Evolutionary conservation across 2,113 vertebrate species (phyloP), one percentile per base, ranked within the genome.

Genomic region (Philantomba maxwellii): DNA sequence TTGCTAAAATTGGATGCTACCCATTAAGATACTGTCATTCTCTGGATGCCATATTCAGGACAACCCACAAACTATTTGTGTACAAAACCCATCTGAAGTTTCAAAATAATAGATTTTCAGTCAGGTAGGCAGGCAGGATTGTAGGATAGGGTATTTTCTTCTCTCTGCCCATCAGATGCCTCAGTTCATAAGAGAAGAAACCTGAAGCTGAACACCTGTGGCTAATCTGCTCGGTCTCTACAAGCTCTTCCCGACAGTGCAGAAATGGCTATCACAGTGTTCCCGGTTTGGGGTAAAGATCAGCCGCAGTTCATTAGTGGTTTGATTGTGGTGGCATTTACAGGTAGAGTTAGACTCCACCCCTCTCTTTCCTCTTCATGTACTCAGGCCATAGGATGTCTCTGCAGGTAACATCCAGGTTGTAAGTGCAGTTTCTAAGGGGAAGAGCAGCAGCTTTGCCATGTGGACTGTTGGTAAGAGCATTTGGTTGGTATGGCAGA

Each of bases 101-200:
- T 96, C 11, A 88, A 66, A 97, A 78, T 80, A 60, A 87, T 9
- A 84, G 13, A 49, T 89, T 95, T 96, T 87, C 30, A 51, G 39
- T 82, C 49, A 82, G 49, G 33, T 78, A 15, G 75, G 12, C 21
- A 80, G 13, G 85, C 11, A 43, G 12, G 49, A 89, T 51, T 45
- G 19, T 89, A 49, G 83, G n/a, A 55, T 55, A 83, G 43, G 4
- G 10, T 7, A 47, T 57, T 60, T 87, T 90, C 25, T 82, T 94
- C 60, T 86, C 36, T 58, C 17, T 45, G 25, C 1, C 88, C 16
- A 60, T 57, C 28, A 14, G 9, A 62, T 60, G 53, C 28, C 55
- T 94, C 57, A 21, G 33, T 83, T 64, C 66, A 57, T 30, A 49
- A 51, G 26, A 92, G 26, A 96, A 94, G 62, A 7, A 3, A n/a